These are phyloP conservation scores for Silurus aristotelis DNA, from an alignment of 2,797 vertebrate species.

Conservation along the genomic window DNA sequence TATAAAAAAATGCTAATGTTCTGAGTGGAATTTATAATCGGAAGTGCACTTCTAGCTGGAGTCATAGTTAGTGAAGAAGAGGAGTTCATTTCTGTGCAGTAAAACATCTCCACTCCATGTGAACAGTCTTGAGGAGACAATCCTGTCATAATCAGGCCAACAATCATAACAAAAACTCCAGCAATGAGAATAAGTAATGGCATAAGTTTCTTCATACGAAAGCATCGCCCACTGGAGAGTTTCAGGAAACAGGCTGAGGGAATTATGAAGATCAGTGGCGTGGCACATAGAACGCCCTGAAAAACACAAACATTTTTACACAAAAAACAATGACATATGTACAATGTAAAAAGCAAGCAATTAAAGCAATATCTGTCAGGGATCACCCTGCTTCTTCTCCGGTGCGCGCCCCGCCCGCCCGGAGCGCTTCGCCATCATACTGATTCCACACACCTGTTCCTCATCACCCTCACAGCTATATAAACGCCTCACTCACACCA, in stretches of 20 bases:
- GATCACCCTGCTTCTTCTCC: too few species aligned
- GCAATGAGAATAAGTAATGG: slow-evolving; percentile 76
- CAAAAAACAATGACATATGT: background rate
- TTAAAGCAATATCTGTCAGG: background rate
- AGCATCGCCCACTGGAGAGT: slow-evolving; percentile 83
- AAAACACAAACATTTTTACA: background rate
- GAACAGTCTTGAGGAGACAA: slow-evolving; percentile 85
- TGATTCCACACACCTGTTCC: too few species aligned
- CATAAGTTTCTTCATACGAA: slow-evolving; percentile 79
- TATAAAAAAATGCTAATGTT: slow-evolving; percentile 40
- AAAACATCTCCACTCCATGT: slow-evolving; percentile 91
- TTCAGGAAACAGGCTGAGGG: slow-evolving; percentile 90
- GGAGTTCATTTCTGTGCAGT: slow-evolving; percentile 79
- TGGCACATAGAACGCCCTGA: slow-evolving; percentile 90
- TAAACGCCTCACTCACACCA: too few species aligned
- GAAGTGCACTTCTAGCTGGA: slow-evolving; percentile 48
- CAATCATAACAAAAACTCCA: slow-evolving; percentile 85
- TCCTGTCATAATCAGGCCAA: slow-evolving; percentile 81
- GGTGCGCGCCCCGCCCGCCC: too few species aligned
- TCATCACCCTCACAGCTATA: too few species aligned
- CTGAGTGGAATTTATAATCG: slow-evolving; percentile 35
- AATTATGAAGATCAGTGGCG: slow-evolving; percentile 93
- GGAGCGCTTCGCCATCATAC: too few species aligned
- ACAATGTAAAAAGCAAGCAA: background rate
- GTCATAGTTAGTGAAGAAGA: slow-evolving; percentile 70